A percentile compares a stretch with the other conserved stretches of the same genome.
Conservation (phyloP, 2,888 invertebrate genomes). For the Nephrotoma appendiculata region DNA sequence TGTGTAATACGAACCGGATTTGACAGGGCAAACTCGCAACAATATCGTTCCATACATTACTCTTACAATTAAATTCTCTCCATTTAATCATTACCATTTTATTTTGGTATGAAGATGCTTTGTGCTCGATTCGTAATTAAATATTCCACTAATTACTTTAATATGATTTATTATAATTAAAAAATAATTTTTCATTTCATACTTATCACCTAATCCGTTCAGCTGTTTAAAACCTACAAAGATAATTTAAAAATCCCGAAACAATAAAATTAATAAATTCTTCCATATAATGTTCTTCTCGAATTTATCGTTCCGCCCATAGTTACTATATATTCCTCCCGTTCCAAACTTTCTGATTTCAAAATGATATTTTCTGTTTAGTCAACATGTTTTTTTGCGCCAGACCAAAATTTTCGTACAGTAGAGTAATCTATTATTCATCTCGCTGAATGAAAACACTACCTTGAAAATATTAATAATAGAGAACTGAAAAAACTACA, state of each 20-base stretch:
- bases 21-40: no score
- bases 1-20: no score
- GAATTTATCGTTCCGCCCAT: background rate
- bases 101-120: no score
- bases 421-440: background rate
- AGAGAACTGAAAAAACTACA: no score
- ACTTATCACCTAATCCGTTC: background rate
- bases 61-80: no score
- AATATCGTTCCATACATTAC: no score
- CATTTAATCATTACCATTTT: no score
- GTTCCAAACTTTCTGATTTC: background rate
- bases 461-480: no score
- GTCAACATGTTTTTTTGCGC: background rate
- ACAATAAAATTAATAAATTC: background rate
- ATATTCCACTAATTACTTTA: no score
- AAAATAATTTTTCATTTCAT: background rate
- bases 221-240: background rate
- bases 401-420: background rate
- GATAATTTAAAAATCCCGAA: background rate
- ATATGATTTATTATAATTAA: background rate
- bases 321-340: background rate
- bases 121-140: no score
- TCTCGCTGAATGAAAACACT: background rate
- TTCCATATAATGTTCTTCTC: background rate
- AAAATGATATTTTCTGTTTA: background rate